Percentiles rank a stretch among this genome's conserved stretches.
Evolutionary conservation across 2,113 vertebrate species (phyloP).

Genomic region (Fregetta grallaria): DNA sequence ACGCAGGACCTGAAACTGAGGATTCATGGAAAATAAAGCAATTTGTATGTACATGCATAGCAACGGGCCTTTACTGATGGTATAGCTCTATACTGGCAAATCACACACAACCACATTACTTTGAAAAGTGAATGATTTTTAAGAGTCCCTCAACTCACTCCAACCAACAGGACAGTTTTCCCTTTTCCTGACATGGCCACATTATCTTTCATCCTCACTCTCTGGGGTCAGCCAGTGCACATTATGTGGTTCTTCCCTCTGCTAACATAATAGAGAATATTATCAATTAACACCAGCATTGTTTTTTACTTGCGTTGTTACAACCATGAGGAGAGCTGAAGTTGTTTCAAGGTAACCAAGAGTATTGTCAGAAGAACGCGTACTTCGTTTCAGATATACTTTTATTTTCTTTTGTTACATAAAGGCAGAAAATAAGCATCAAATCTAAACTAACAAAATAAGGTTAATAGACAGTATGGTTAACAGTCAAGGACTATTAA

Average conservation of each 20-base stretch:
- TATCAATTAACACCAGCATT: background rate
- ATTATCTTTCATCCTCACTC: background rate
- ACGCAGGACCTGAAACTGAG: background rate
- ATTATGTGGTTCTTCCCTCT: background rate
- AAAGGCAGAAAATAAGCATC: background rate
- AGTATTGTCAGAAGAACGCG: background rate
- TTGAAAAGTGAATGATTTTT: background rate
- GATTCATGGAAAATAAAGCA: background rate
- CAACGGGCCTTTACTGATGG: background rate
- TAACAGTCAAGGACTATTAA: background rate
- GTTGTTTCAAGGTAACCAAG: background rate
- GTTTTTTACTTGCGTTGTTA: background rate
- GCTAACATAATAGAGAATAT: accelerated
- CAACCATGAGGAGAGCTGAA: background rate
- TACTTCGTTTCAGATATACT: background rate
- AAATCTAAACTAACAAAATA: background rate
- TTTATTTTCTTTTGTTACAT: background rate
- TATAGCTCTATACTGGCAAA: background rate
- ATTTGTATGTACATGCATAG: background rate
- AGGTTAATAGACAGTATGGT: background rate
- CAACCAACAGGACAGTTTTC: background rate
- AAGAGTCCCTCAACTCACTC: background rate
- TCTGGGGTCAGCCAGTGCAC: background rate
- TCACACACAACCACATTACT: background rate
- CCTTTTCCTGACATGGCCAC: background rate